Evolutionary conservation across 37 sponge, comb jelly and placozoan species (phyloP).

Genomic region (Mnemiopsis leidyi): DNA sequence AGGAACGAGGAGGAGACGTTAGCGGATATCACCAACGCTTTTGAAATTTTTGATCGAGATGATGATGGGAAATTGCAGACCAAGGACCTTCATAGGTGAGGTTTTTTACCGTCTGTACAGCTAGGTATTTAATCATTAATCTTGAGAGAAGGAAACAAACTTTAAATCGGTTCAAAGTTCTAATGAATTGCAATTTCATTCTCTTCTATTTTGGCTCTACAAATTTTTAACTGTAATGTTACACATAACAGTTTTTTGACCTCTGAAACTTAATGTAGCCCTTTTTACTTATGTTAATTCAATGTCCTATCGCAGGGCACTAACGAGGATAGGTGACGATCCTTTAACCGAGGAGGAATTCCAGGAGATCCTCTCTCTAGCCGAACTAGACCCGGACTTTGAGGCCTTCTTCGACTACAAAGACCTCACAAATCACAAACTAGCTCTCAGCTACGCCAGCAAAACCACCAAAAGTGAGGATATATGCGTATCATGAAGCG

Average conservation of each 20-base stretch:
- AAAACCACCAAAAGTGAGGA: conserved; percentile 31
- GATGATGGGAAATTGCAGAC: conserved; percentile 61
- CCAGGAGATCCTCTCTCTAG: conserved; percentile 19
- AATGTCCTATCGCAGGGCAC: too few species aligned
- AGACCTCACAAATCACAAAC: conserved; percentile 30
- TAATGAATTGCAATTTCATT: too few species aligned
- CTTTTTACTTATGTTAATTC: too few species aligned
- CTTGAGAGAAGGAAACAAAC: too few species aligned
- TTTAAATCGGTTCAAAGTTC: too few species aligned
- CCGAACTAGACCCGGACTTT: conserved; percentile 50
- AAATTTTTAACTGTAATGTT: too few species aligned
- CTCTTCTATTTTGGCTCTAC: too few species aligned
- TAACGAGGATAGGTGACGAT: conserved; percentile 45
- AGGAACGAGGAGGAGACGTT: conserved; percentile 62
- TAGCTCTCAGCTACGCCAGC: conserved; percentile 60
- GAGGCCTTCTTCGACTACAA: conserved; percentile 66
- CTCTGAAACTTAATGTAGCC: too few species aligned
- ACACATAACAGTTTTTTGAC: too few species aligned
- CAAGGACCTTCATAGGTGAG: conserved; percentile 54
- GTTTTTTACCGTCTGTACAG: too few species aligned
- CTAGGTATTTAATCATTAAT: too few species aligned
- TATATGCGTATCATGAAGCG: not conserved
- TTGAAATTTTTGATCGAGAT: conserved; percentile 38
- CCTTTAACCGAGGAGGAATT: conserved; percentile 57
- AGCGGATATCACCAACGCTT: conserved; percentile 47